Percentiles rank a stretch among this genome's conserved stretches.
phyloP scores from a whole-genome alignment of 1,140 invertebrate species.

The Brachionus koreanus region DNA sequence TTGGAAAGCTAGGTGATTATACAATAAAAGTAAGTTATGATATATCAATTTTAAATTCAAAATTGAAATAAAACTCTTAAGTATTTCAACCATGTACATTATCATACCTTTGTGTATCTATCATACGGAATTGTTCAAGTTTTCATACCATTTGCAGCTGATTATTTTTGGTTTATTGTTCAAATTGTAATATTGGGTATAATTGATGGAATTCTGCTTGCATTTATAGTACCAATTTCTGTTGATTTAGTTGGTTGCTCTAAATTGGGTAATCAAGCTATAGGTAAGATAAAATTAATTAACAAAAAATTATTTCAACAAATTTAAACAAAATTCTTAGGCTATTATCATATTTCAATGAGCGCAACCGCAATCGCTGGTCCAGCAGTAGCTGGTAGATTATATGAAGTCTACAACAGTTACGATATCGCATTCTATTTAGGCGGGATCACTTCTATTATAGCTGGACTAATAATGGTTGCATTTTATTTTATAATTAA shows the following conservation, averaged over 20 bases:
- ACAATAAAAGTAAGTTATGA: background rate
- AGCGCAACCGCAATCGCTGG: background rate
- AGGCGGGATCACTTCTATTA: background rate
- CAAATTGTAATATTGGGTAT: constrained; percentile 1
- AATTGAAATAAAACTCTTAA: background rate
- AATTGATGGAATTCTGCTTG: constrained; percentile 8
- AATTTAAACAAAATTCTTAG: no score
- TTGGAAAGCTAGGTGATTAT: constrained; percentile 9
- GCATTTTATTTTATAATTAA: background rate
- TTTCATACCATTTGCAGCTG: constrained; percentile 19
- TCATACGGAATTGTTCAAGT: constrained; percentile 23
- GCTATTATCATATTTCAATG: constrained; percentile 32
- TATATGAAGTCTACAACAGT: constrained; percentile 35
- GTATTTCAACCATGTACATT: constrained; percentile 34
- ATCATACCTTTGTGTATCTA: constrained; percentile 19
- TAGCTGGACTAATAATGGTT: background rate
- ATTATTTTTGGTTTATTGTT: background rate
- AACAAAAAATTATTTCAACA: no score
- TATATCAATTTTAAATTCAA: background rate
- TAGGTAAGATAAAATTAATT: background rate
- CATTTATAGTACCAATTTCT: constrained; percentile 33
- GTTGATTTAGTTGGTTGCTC: background rate
- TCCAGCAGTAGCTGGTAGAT: constrained; percentile 20
- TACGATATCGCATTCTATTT: constrained; percentile 29
- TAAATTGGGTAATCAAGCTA: constrained; percentile 4